phyloP scores from a whole-genome alignment of 2,113 vertebrate species.

The Cathartes aura region DNA sequence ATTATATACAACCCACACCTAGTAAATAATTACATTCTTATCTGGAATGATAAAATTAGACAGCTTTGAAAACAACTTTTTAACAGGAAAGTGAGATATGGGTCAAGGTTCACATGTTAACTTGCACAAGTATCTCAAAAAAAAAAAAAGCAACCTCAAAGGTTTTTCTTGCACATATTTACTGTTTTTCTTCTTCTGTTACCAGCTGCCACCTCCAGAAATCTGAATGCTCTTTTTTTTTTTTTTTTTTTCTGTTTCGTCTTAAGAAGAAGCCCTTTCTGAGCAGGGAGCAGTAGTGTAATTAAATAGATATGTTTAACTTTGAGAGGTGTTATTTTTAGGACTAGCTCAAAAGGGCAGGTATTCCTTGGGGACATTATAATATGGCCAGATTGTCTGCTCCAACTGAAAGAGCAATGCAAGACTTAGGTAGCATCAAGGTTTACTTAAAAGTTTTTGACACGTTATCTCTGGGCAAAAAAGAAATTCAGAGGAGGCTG shows the following conservation, averaged over 20 bases:
- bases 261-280: not conserved
- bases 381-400: not conserved
- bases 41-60: not conserved
- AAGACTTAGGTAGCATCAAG: not conserved
- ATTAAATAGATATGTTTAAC: not conserved
- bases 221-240: not conserved
- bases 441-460: slow-evolving; percentile 1
- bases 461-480: not conserved
- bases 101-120: not conserved
- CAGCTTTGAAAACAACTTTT: not conserved
- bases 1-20: not conserved
- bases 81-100: not conserved
- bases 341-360: slow-evolving; percentile 39
- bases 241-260: not conserved
- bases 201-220: not conserved
- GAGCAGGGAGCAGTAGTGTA: not conserved
- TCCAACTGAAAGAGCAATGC: not conserved
- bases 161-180: not conserved
- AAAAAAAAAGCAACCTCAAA: not conserved
- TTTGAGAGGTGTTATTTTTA: slow-evolving; percentile 49
- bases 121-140: not conserved
- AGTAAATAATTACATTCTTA: slow-evolving; percentile 10
- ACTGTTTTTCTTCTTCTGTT: not conserved
- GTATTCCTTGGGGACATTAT: not conserved
- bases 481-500: not conserved